Conservation (phyloP, 1,140 invertebrate genomes). For the Euglossa dilemma region DNA sequence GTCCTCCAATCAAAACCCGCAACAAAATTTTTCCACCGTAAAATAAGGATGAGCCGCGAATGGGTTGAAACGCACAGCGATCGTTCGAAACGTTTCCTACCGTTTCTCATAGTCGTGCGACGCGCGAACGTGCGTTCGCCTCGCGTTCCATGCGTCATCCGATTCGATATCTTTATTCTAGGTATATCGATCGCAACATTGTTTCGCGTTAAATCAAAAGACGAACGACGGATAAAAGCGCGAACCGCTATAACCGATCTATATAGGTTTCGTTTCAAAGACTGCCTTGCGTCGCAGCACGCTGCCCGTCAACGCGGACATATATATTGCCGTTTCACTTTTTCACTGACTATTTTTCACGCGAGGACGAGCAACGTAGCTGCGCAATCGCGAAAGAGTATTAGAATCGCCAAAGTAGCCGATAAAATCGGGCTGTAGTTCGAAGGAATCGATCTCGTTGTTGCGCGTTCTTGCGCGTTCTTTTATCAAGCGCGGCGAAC, state of each 20-base stretch:
- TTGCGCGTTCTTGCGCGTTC: neutral
- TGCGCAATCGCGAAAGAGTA: constrained; percentile 27
- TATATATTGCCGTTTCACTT: neutral
- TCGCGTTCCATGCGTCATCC: constrained; percentile 63
- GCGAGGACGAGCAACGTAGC: neutral
- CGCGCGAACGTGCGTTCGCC: constrained; percentile 52
- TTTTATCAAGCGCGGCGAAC: neutral
- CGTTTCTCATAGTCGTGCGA: neutral
- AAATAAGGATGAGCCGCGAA: constrained; percentile 79
- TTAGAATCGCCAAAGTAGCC: constrained; percentile 49
- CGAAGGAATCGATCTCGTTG: neutral
- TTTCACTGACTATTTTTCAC: neutral
- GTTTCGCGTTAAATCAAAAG: constrained; percentile 42
- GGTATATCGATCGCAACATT: constrained; percentile 39
- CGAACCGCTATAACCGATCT: neutral
- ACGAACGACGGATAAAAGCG: neutral
- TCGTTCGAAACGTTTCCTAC: constrained; percentile 52
- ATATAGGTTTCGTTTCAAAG: constrained; percentile 9
- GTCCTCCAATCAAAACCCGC: constrained; percentile 89
- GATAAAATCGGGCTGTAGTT: constrained; percentile 33
- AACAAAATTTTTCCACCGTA: constrained; percentile 85
- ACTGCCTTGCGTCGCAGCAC: constrained; percentile 2
- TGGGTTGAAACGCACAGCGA: constrained; percentile 40
- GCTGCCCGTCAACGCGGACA: neutral
- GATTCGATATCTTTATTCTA: constrained; percentile 60